A percentile compares a stretch with the other conserved stretches of the same genome.
These are phyloP conservation scores for Cerceris ruficornis DNA, from an alignment of 2,888 invertebrate species.

Conservation along the genomic window DNA sequence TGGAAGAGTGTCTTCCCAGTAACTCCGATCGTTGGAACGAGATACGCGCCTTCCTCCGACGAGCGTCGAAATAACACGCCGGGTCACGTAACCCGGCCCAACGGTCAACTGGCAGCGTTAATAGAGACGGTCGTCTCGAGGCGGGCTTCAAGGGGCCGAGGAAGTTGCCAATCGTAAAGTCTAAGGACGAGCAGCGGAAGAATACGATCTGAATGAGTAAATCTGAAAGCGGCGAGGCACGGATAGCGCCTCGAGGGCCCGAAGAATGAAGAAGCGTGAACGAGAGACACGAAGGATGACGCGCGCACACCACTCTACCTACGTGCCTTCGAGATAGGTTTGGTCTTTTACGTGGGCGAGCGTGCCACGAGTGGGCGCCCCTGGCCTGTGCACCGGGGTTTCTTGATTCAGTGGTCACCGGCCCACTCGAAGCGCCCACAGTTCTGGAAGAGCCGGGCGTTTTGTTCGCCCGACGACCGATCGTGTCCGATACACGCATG, in stretches of 20 bases:
- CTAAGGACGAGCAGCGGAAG: background rate
- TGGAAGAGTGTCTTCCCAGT: no score
- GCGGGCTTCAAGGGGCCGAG: no score
- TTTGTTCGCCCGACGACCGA: slow-evolving; percentile 44
- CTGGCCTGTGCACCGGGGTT: slow-evolving; percentile 51
- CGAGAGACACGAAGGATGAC: slow-evolving; percentile 53
- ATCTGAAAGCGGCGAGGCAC: slow-evolving; percentile 37
- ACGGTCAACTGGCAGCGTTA: no score
- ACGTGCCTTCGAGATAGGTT: slow-evolving; percentile 54
- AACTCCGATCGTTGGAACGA: no score
- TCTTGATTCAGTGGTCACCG: slow-evolving; percentile 68
- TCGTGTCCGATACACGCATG: slow-evolving; percentile 29
- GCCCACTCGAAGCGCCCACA: slow-evolving; percentile 74
- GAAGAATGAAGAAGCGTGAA: slow-evolving; percentile 22
- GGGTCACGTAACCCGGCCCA: no score
- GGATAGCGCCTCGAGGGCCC: slow-evolving; percentile 30
- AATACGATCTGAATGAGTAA: slow-evolving; percentile 25
- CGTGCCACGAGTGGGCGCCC: slow-evolving; percentile 71
- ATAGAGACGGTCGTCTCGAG: no score
- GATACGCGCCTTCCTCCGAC: background rate
- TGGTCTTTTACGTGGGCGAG: slow-evolving; percentile 72
- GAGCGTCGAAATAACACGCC: no score
- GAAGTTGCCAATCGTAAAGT: no score
- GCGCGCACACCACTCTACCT: slow-evolving; percentile 50
- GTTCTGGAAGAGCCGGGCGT: slow-evolving; percentile 53